Percentiles rank a stretch among this genome's conserved stretches.
Conservation (phyloP, 2,888 invertebrate species). For the Cheilosia urbana region DNA sequence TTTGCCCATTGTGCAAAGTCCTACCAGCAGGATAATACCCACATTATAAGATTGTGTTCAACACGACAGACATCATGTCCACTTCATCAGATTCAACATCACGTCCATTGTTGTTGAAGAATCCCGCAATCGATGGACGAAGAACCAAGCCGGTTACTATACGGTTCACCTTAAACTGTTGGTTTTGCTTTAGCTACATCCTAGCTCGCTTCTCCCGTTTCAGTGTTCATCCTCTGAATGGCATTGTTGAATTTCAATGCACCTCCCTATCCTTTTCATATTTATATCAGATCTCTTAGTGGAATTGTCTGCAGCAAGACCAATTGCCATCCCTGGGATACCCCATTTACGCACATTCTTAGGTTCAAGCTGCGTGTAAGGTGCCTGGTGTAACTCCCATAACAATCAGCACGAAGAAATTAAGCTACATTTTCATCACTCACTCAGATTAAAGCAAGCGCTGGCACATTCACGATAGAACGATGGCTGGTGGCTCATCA, state of each 20-base stretch:
- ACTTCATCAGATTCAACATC: neutral
- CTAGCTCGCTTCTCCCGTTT: no score
- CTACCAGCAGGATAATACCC: no score
- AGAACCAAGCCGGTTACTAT: no score
- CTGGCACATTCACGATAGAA: conserved; percentile 7
- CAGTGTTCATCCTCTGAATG: neutral
- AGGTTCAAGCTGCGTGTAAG: no score
- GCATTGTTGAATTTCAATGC: neutral
- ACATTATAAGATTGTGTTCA: no score
- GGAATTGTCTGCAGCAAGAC: no score
- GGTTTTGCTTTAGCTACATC: no score
- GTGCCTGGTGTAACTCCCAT: no score
- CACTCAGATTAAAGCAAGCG: conserved; percentile 37
- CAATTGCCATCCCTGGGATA: no score
- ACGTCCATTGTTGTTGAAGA: neutral
- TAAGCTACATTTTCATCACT: conserved; percentile 38
- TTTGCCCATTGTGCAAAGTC: no score
- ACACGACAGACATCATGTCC: neutral
- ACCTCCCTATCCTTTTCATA: neutral
- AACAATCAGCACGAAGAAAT: conserved; percentile 16
- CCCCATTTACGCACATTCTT: neutral
- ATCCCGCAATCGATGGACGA: neutral
- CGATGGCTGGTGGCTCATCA: conserved; percentile 46
- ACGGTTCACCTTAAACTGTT: no score
- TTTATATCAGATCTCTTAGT: neutral